phyloP scores from a whole-genome alignment of 2,113 vertebrate genomes.

The Poeciliopsis retropinna region DNA sequence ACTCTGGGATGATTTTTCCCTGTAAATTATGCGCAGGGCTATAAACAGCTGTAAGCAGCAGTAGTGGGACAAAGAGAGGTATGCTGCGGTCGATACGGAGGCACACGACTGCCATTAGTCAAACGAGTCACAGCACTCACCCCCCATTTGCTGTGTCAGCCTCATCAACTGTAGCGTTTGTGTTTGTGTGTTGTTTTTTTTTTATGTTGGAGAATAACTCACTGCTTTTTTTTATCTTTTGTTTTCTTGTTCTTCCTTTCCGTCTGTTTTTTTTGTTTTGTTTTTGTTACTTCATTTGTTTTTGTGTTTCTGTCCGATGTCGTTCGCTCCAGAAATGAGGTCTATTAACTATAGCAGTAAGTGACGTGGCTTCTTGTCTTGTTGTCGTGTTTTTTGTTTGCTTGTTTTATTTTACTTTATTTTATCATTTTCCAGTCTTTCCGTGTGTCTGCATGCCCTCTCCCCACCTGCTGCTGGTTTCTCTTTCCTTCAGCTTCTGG shows the following conservation, averaged over 20 bases:
- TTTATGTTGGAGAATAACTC: conserved; percentile 75
- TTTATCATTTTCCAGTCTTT: conserved; percentile 28
- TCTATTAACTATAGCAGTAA: conserved; percentile 81
- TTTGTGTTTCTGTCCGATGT: conserved; percentile 64
- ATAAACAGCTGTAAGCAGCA: conserved; percentile 43
- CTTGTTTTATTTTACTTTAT: too few species aligned
- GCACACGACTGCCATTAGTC: conserved; percentile 58
- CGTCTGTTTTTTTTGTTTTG: conserved; percentile 26
- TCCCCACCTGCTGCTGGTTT: conserved; percentile 61
- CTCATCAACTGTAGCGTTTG: conserved; percentile 62
- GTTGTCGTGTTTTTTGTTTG: conserved; percentile 36
- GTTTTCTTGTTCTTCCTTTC: conserved; percentile 55
- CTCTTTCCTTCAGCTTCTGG: conserved; percentile 54
- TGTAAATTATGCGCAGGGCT: conserved; percentile 56
- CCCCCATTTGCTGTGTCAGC: conserved; percentile 66
- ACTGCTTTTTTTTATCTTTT: conserved; percentile 72
- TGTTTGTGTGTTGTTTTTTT: conserved; percentile 19
- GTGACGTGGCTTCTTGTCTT: conserved; percentile 79
- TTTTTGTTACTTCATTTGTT: conserved; percentile 34
- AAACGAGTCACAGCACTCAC: conserved; percentile 60
- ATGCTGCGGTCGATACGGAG: conserved; percentile 55
- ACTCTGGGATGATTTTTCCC: conserved; percentile 48
- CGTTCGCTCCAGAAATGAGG: conserved; percentile 77
- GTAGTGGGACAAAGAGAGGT: conserved; percentile 53
- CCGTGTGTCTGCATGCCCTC: conserved; percentile 70